Evolutionary conservation across 2,113 vertebrate species (phyloP), one percentile per base, ranked within the genome.

Genomic region (Esox niger): DNA sequence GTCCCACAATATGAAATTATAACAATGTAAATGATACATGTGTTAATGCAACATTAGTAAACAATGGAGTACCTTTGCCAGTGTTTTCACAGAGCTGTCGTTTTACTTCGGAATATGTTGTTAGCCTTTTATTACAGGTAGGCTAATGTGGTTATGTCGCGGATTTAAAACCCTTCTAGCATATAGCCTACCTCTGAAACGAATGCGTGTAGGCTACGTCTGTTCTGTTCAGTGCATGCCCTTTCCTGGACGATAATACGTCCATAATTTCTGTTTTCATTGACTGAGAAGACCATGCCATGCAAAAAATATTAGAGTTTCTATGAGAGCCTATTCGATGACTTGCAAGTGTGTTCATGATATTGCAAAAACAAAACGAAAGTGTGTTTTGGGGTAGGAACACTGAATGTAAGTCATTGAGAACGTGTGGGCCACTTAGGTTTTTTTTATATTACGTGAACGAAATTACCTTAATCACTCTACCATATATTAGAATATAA

Each of bases 111-210:
- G 86, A 88, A 83, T 76, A 76, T 87, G 72, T 29, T 87, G 74
- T 43, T 68, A 85, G 69, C 57, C 66, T 85, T 30, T 87, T 70
- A 81, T 70, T 76, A 35, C 86, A 90, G 90, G 90, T 91, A n/a
- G n/a, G n/a, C n/a, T n/a, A 90, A 90, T 78, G 86, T 85, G 69
- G 74, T 73, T 77, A 20, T 71, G 64, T 73, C 76, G 79, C 79
- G 74, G 6, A 15, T 59, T 77, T 74, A 75, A 69, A 64, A 82
- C 21, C 30, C 31, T 29, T 59, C n/a, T n/a, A n/a, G n/a, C n/a
- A n/a, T n/a, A n/a, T n/a, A n/a, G n/a, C n/a, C n/a, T 59, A 31
- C 63, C 56, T 26, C 15, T 23, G 71, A 4, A 8, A 32, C n/a
- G 54, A 68, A 80, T n/a, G 54, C 75, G 68, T 70, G 17, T 64